Percentiles rank a stretch among this genome's conserved stretches.
Conservation (phyloP, 2,797 vertebrate genomes). For the Sphenopsis melanotis region DNA sequence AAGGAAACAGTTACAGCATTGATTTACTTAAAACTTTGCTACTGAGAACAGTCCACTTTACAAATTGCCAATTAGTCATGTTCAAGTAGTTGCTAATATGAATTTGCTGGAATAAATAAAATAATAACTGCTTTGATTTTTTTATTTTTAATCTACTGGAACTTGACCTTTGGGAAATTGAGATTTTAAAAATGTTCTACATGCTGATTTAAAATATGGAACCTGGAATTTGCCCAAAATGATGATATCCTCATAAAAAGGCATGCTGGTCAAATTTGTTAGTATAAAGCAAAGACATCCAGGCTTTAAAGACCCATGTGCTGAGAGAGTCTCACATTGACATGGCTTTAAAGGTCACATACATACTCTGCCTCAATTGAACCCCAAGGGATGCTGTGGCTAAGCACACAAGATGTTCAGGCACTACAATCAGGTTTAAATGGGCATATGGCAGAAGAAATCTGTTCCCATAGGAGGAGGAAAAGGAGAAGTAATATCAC, state of each 20-base stretch:
- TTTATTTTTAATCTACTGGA: constrained; percentile 15
- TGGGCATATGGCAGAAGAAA: constrained; percentile 65
- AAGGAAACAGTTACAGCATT: constrained; percentile 20
- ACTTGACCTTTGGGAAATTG: background rate
- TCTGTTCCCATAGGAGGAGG: constrained; percentile 41
- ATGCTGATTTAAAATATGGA: background rate
- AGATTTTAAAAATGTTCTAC: constrained; percentile 20
- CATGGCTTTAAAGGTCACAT: constrained; percentile 51
- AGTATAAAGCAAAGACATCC: constrained; percentile 4
- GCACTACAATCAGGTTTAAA: constrained; percentile 64
- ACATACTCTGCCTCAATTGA: background rate
- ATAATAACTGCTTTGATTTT: background rate
- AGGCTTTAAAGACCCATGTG: constrained; percentile 25
- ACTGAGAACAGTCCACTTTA: constrained; percentile 25
- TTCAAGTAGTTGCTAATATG: background rate
- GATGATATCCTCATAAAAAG: constrained; percentile 1
- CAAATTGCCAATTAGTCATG: constrained; percentile 17
- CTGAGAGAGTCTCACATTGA: constrained; percentile 41
- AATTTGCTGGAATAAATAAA: background rate
- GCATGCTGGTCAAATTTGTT: constrained; percentile 31
- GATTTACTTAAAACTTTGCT: constrained; percentile 26
- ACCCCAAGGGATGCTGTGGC: constrained; percentile 50
- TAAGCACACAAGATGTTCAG: constrained; percentile 55
- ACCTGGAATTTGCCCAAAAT: constrained; percentile 28
- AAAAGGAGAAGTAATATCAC: constrained; percentile 60